Conservation (phyloP, 2,113 vertebrate species). For the Calyptommatus sinebrachiatus region DNA sequence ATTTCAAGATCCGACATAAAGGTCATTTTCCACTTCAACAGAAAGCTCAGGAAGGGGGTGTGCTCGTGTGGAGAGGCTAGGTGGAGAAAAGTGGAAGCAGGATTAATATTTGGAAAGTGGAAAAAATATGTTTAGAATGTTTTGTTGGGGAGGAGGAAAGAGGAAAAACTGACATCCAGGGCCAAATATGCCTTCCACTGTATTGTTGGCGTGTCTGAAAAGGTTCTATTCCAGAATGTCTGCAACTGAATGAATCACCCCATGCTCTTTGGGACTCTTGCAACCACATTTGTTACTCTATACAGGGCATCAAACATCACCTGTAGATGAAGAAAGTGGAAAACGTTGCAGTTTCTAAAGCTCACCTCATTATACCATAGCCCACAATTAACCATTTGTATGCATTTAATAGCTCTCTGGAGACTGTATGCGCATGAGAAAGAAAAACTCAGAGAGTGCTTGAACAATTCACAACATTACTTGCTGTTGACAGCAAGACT, state of each 20-base stretch:
- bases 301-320: slow-evolving; percentile 47
- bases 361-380: background rate
- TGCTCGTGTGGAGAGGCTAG: background rate
- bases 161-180: slow-evolving; percentile 24
- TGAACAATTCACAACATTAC: background rate
- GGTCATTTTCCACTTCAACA: slow-evolving; percentile 64
- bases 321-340: slow-evolving; percentile 32
- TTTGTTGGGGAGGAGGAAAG: slow-evolving; percentile 27
- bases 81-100: slow-evolving; percentile 56
- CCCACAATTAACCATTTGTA: background rate
- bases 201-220: slow-evolving; percentile 47
- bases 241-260: slow-evolving; percentile 49
- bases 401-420: background rate
- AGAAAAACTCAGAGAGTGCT: background rate
- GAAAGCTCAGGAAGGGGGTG: slow-evolving; percentile 17
- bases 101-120: slow-evolving; percentile 72
- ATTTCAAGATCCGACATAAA: slow-evolving; percentile 68
- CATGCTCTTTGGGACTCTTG: slow-evolving; percentile 23
- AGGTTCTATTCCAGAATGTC: slow-evolving; percentile 55
- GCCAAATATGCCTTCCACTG: slow-evolving; percentile 47
- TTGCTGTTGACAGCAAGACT: slow-evolving; percentile 15
- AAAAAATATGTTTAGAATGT: slow-evolving; percentile 70
- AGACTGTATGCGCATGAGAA: background rate
- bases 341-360: background rate
- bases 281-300: slow-evolving; percentile 32